These are phyloP conservation scores for Gonocerus acuteangulatus DNA, from an alignment of 2,888 invertebrate species.

Conservation along the genomic window DNA sequence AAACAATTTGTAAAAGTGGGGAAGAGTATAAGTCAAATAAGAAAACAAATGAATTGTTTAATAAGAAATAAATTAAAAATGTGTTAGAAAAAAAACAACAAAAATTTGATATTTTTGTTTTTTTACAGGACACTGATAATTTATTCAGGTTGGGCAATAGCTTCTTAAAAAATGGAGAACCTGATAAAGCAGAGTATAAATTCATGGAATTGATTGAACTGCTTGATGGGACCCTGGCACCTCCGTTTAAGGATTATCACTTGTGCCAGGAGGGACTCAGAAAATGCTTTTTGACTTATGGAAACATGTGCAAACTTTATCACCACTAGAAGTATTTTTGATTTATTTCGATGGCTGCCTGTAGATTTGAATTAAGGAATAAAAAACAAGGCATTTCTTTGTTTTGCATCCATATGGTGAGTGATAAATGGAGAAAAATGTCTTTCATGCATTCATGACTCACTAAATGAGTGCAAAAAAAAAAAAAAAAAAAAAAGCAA, in stretches of 20 bases:
- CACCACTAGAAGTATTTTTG: not conserved
- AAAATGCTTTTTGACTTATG: slow-evolving; percentile 59
- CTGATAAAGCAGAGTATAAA: slow-evolving; percentile 56
- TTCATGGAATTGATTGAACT: slow-evolving; percentile 58
- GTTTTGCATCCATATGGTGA: too few relatives aligned
- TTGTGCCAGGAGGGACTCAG: slow-evolving; percentile 65
- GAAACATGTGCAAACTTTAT: slow-evolving; percentile 41
- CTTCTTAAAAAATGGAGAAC: slow-evolving; percentile 55
- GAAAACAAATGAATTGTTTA: too few relatives aligned
- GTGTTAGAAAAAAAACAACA: too few relatives aligned
- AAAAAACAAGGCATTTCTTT: not conserved
- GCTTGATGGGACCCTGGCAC: slow-evolving; percentile 58
- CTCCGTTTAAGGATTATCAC: slow-evolving; percentile 68
- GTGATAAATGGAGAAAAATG: too few relatives aligned
- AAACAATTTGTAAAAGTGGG: too few relatives aligned
- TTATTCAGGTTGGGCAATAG: slow-evolving; percentile 56
- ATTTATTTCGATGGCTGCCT: not conserved
- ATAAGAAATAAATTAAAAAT: too few relatives aligned
- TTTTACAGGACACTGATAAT: slow-evolving; percentile 59
- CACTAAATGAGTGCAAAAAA: too few relatives aligned
- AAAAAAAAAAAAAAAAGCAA: too few relatives aligned
- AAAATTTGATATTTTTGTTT: not conserved
- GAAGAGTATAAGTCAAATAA: too few relatives aligned
- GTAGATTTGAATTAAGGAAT: not conserved
- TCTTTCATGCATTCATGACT: too few relatives aligned